Base-by-base conservation (phyloP, 2,113 vertebrate species). In the Crotophaga sulcirostris region DNA sequence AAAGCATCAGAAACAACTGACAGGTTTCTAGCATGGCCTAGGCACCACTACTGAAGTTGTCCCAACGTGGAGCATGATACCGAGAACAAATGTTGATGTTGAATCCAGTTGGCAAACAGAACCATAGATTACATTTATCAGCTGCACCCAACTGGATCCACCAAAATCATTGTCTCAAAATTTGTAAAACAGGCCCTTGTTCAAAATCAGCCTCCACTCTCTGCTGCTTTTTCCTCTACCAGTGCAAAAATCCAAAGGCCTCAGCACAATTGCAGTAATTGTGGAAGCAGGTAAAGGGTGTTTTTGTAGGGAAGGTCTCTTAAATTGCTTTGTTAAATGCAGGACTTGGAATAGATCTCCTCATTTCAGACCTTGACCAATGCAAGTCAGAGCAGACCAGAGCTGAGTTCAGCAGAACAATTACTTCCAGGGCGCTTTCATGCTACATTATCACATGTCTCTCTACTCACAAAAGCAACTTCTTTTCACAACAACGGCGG, bases 391-490 rank as follows among this genome's bases (percentile, higher is more conserved):
- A 94, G 81, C 89, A 76, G 87, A 68, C 54, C 64, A 58, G 85
- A 95, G 68, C 78, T 2, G 49, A 55, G 56, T 80, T 67, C 96
- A 88, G 69, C 29, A 68, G 60, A 56, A 54, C 77, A 94, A 44
- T 49, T 76, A 79, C 89, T 28, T 90, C 66, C 3, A 10, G 5
- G 23, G n/a, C 5, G 34, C 62, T 74, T 60, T 93, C 84, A 17
- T 33, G 44, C 58, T 86, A 25, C 62, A 68, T 96, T 87, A 75
- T 69, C 94, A 67, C 89, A 55, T 9, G 7, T 91, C 67, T 80
- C 85, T 60, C 84, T 72, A 8, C 81, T 72, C 92, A 78, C 96
- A 90, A 83, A 87, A 94, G 88, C 90, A 90, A 60, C 94, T 72
- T 89, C 84, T 88, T 90, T 76, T 79, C 56, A 76, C 94, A 55